Conservation (phyloP, 2,113 vertebrate genomes). For the Anoura caudifer region DNA sequence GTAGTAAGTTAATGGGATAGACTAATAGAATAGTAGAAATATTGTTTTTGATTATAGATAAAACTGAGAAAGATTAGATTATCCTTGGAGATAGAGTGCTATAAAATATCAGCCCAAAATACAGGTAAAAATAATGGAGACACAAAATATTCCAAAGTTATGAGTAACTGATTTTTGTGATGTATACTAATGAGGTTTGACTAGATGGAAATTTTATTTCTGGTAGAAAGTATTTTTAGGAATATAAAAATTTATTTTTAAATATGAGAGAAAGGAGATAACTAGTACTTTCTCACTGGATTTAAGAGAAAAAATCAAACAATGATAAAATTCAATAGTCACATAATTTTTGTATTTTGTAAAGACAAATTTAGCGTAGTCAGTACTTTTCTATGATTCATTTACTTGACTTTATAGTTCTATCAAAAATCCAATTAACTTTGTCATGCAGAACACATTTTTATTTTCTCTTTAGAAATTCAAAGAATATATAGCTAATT, state of each 20-base stretch:
- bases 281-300: conserved; percentile 12
- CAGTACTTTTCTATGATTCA: not conserved
- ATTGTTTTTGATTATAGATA: not conserved
- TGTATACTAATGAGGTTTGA: not conserved
- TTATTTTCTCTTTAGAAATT: conserved; percentile 38
- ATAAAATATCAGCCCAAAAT: not conserved
- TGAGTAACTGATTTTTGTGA: not conserved
- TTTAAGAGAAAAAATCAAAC: conserved; percentile 25
- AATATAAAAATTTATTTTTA: conserved; percentile 15
- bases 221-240: conserved; percentile 29
- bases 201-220: conserved; percentile 27
- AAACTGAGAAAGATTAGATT: not conserved
- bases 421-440: not conserved
- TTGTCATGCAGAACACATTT: not conserved
- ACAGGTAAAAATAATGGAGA: not conserved
- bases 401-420: conserved; percentile 36
- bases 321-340: not conserved
- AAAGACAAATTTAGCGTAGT: conserved; percentile 28
- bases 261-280: conserved; percentile 25
- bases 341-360: not conserved
- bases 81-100: not conserved
- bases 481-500: conserved; percentile 3
- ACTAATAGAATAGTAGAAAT: not conserved
- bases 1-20: not conserved
- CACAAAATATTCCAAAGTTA: not conserved